These are phyloP conservation scores for Thysanoteuthis rhombus DNA, from an alignment of 2,888 invertebrate genomes.

Conservation along the genomic window DNA sequence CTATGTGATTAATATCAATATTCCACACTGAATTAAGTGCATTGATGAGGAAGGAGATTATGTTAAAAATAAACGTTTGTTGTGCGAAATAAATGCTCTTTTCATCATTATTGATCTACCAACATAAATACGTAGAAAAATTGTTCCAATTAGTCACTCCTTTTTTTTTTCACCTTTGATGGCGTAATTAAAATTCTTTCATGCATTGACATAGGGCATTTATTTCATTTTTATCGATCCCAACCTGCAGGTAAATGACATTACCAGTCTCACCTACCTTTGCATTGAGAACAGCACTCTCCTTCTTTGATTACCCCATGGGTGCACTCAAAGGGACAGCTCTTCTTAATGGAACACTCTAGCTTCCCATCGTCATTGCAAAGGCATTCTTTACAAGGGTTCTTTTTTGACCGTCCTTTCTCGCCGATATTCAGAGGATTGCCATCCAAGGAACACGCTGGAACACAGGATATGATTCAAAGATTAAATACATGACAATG, in stretches of 20 bases:
- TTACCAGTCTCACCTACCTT: slow-evolving; percentile 48
- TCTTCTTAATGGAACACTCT: slow-evolving; percentile 44
- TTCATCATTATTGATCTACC: no score
- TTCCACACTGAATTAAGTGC: no score
- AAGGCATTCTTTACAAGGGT: slow-evolving; percentile 55
- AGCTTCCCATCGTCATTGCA: slow-evolving; percentile 50
- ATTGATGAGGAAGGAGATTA: no score
- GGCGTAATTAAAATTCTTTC: no score
- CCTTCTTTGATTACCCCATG: slow-evolving; percentile 52
- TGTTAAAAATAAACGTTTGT: no score
- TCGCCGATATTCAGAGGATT: slow-evolving; percentile 52
- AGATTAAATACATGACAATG: slow-evolving; percentile 44
- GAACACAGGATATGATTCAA: slow-evolving; percentile 26
- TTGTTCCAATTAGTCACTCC: no score
- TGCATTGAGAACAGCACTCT: slow-evolving; percentile 60
- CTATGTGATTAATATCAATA: no score
- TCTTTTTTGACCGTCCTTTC: slow-evolving; percentile 49
- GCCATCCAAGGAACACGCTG: slow-evolving; percentile 56
- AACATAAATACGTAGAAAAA: no score
- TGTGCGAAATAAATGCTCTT: no score
- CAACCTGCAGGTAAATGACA: background rate
- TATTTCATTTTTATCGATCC: background rate
- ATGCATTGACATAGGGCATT: no score
- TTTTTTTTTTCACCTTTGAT: no score
- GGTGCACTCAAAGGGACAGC: slow-evolving; percentile 51